phyloP scores from a whole-genome alignment of 2,797 vertebrate genomes.

The Lutjanus argentimaculatus region DNA sequence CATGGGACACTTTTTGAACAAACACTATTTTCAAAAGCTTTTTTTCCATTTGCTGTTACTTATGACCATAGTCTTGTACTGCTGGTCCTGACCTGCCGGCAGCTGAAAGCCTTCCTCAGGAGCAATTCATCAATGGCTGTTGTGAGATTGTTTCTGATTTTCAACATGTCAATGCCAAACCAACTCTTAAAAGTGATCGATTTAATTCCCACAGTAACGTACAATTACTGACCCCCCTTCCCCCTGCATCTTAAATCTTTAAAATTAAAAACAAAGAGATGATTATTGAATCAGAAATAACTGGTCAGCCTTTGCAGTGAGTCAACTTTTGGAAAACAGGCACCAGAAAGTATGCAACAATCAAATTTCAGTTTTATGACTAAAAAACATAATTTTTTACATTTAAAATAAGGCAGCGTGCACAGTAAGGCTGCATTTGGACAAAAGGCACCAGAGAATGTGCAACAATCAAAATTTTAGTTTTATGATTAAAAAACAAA shows the following conservation, averaged over 20 bases:
- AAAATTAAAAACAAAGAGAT: neutral
- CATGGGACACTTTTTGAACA: neutral
- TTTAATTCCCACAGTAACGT: neutral
- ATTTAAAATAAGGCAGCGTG: too few relatives aligned
- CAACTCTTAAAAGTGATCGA: neutral
- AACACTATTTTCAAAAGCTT: neutral
- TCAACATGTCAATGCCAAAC: neutral
- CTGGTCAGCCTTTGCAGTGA: neutral
- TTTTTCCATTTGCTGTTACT: neutral
- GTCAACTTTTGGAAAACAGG: neutral
- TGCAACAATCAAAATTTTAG: too few relatives aligned
- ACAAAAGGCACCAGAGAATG: too few relatives aligned
- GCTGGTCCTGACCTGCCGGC: neutral
- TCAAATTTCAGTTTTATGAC: too few relatives aligned
- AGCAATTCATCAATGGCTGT: neutral
- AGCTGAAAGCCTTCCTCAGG: neutral
- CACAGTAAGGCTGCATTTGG: too few relatives aligned
- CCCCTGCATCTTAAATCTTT: neutral
- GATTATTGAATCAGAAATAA: neutral
- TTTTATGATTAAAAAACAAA: too few relatives aligned
- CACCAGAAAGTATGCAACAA: neutral
- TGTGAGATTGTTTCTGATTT: neutral
- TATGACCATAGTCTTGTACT: neutral
- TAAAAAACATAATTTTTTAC: too few relatives aligned
- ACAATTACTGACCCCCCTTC: neutral